Evolutionary conservation across 2,888 invertebrate genomes (phyloP).

Genomic region (Tiphia femorata): DNA sequence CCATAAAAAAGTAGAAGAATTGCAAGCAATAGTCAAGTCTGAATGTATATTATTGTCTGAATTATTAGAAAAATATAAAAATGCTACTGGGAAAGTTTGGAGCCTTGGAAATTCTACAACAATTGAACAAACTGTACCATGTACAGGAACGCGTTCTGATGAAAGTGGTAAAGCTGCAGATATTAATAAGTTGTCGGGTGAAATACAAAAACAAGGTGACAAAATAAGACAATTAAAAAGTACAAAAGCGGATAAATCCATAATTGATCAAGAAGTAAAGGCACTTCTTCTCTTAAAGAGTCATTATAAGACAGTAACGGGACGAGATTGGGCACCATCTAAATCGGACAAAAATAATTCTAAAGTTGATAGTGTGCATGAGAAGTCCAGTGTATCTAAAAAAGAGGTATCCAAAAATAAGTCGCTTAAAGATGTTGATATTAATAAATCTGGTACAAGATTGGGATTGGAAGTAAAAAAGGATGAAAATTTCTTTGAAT

Average conservation of each 20-base stretch:
- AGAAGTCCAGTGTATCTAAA: too few species aligned
- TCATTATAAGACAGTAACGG: constrained; percentile 77
- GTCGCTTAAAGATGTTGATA: constrained; percentile 68
- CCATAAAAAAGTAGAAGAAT: constrained; percentile 16
- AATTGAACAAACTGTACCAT: background rate
- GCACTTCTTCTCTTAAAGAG: constrained; percentile 75
- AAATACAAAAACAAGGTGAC: constrained; percentile 32
- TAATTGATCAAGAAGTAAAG: constrained; percentile 70
- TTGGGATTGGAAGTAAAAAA: constrained; percentile 95
- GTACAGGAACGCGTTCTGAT: too few species aligned
- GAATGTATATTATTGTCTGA: constrained; percentile 15
- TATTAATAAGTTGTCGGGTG: constrained; percentile 38
- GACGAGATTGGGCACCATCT: constrained; percentile 72
- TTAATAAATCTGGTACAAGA: constrained; percentile 89
- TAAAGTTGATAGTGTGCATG: constrained; percentile 7
- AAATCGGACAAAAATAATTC: constrained; percentile 48
- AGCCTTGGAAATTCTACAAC: background rate
- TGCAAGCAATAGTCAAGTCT: constrained; percentile 15
- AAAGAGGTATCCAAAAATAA: constrained; percentile 48
- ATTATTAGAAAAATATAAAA: constrained; percentile 18
- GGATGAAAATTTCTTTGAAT: constrained; percentile 92
- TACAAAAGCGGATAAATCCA: constrained; percentile 69
- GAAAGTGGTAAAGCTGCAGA: background rate
- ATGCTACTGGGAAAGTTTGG: constrained; percentile 7
- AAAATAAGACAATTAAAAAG: constrained; percentile 73